Base-by-base conservation (phyloP, 2,113 vertebrate species). In the Boleophthalmus pectinirostris region DNA sequence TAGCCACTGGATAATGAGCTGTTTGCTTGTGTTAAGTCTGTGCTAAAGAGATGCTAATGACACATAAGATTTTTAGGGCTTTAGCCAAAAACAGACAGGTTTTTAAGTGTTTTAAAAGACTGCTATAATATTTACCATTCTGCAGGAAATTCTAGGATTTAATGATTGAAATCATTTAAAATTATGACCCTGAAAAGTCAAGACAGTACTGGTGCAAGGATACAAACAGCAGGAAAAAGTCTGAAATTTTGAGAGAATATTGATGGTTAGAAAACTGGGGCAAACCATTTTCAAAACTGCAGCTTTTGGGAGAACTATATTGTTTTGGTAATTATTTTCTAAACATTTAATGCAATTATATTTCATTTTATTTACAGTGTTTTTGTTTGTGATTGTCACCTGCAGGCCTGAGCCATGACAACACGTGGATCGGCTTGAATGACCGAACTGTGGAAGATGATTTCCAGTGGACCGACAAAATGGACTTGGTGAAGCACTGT, bases 391-490 rank as follows among this genome's bases (percentile, higher is more conserved):
- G 5, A 9, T 5, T 66, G 64, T 46, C 11, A 46, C 35, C 23
- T 45, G 35, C 82, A 99, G 97, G 95, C 21, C 94, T 98, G 4
- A 96, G 96, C 57, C 97, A 95, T 0, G 97, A 98, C 79, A 98
- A 99, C 89, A 96, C 96, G 0, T 99, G 97, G 97, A 96, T 99
- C 0, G 97, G 97, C 23, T 90, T 99, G 51, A 99, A 98, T 0
- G 97, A 99, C 87, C 90, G 96, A n/a, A 98, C 96, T 0, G 97
- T 99, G 86, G 97, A 99, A 85, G 94, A 96, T 25, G 97, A 99
- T 70, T 99, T 99, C 89, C 97, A 98, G 87, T 99, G 97, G 97
- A 98, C 96, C 0, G 97, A 99, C 89, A 97, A 95, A 90, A 96
- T 95, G 0, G 96, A 89, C 51, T 79, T 97, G 95, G 97, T 98